Evolutionary conservation across 1,140 invertebrate genomes (phyloP), one percentile per base, ranked within the genome.

Genomic region (Pogonomyrmex californicus): DNA sequence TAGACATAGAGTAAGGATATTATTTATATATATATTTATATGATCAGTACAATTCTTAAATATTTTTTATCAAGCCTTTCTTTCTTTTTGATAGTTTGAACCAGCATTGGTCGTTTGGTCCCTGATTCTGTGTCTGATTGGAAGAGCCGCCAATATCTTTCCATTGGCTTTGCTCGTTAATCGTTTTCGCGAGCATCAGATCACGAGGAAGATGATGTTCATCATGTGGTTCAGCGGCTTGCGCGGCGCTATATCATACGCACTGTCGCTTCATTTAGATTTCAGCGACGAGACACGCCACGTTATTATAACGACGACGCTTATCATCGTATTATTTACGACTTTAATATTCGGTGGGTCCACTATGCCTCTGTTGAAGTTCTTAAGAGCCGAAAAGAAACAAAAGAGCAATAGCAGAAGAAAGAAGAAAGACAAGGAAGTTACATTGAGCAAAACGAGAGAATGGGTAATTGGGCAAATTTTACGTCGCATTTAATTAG

Each of bases 201-300:
- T 99, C 66, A 99, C 99, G 0, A 98, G 97, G 92, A 99, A 99
- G 95, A 99, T 99, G 98, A 99, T 99, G 97, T 99, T 99, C 92
- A 99, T 99, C 65, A 99, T 99, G 99, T 99, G 99, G 99, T 99
- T 99, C 93, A 99, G 98, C 95, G 98, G 98, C 65, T 95, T 99
- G 85, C 96, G 99, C 62, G 99, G 99, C 51, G 99, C 99, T 17
- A 99, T 99, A 95, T 99, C 99, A 0, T 99, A 99, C 95, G 99
- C 99, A 4, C 95, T 99, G 0, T 99, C 99, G 10, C 96, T 99
- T 49, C 99, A 99, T 96, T 96, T 99, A 86, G 98, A 99, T 91
- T 98, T 99, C 93, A 98, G 98, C 86, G 97, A 98, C 94, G 98
- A 99, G 95, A 99, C 98, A 3, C 96, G 98, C 4, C 98, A 99